Base-by-base conservation (phyloP, 2,797 vertebrate species). In the Hemibagrus guttatus region DNA sequence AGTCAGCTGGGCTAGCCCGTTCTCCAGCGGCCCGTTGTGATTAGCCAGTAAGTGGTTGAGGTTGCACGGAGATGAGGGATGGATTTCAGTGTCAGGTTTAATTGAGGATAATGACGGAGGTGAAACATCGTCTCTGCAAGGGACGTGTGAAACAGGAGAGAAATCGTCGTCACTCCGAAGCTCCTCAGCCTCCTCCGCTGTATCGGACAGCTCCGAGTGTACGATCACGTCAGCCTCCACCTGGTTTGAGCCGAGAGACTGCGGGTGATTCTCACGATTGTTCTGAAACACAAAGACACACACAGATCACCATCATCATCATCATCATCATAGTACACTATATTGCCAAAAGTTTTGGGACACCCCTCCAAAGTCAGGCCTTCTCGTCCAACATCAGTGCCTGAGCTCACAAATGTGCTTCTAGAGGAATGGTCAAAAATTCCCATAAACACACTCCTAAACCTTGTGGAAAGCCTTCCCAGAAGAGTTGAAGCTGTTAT, bases 191-290 rank as follows among this genome's bases (percentile, higher is more conserved):
- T 91, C 91, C 35, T 89, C 82, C 84, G 88, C 91, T 26, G 94
- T 95, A 28, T 97, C 96, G 13, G 96, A 95, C 85, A 98, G 96
- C 93, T 97, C 97, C 0, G 97, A 98, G 92, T 99, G 98, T 89
- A 99, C 98, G 0, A 99, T 99, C 91, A 99, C 98, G 58, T 99
- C 97, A 0, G 98, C 98, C 92, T 99, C 96, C 78, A 99, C 95
- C 92, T 97, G 97, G 93, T 98, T 97, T 71, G 95, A 94, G 92
- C 90, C 94, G 87, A 93, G 91, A 39, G 94, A 88, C 0, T 89
- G 91, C 11, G 95, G 91, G 83, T 89, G 95, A 91, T 95, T 97
- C 71, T 78, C 86, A 74, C 52, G 83, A 39, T 76, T 54, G 19
- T 61, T 82, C 90, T 90, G 84, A 86, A 84, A 84, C 42, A 75